Evolutionary conservation across 2,113 vertebrate genomes (phyloP).

Genomic region (Chionis minor): DNA sequence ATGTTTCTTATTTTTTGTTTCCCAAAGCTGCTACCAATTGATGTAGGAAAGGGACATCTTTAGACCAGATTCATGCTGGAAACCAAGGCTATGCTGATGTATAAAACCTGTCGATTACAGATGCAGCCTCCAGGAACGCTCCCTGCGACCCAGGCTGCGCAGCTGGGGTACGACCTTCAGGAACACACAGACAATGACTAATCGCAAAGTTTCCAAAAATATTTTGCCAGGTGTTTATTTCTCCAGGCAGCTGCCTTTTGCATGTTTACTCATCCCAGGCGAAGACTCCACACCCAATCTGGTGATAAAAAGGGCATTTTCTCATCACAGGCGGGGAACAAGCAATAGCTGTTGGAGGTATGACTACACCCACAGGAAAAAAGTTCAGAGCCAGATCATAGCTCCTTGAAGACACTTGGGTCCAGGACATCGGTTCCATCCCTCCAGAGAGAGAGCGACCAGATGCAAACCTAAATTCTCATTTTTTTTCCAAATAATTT

Average conservation of each 20-base stretch:
- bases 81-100: rapidly evolving
- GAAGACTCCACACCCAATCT: neutral
- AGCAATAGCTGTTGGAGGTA: neutral
- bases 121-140: neutral
- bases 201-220: neutral
- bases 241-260: neutral
- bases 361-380: rapidly evolving
- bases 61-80: neutral
- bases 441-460: neutral
- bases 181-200: neutral
- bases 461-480: neutral
- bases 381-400: neutral
- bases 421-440: too few relatives aligned
- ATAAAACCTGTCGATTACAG: neutral
- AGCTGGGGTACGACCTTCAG: neutral
- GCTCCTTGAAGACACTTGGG: neutral
- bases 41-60: too few relatives aligned
- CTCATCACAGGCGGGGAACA: neutral
- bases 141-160: neutral
- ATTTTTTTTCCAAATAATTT: neutral
- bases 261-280: neutral
- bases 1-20: neutral
- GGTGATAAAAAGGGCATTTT: neutral
- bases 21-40: neutral
- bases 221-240: slow-evolving; percentile 38